Evolutionary conservation across 1,140 invertebrate genomes (phyloP).

Genomic region (Anastrepha obliqua): DNA sequence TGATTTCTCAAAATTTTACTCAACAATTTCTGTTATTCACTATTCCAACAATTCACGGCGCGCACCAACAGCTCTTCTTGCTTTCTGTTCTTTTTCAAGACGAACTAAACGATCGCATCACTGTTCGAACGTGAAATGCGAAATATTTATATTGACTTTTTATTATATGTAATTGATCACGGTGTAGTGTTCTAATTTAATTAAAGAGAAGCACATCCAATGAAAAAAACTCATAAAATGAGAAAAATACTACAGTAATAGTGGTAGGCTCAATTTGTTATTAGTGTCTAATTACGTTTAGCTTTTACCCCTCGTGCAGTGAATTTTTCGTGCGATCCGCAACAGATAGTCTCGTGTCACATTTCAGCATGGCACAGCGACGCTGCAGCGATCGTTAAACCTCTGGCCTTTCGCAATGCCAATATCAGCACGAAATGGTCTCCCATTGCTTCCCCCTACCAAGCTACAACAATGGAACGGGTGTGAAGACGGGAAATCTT

Average conservation of each 20-base stretch:
- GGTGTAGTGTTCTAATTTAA: slow-evolving; percentile 27
- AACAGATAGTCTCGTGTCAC: slow-evolving; percentile 11
- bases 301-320: not conserved
- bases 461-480: too few species aligned
- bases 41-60: not conserved
- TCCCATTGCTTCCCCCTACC: too few species aligned
- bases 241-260: not conserved
- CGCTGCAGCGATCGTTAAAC: slow-evolving; percentile 14
- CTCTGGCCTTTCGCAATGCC: not conserved
- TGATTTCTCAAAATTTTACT: too few species aligned
- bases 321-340: not conserved
- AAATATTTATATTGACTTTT: slow-evolving; percentile 6
- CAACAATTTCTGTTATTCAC: not conserved
- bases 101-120: not conserved
- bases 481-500: too few species aligned
- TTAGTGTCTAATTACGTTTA: not conserved
- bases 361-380: not conserved
- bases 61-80: not conserved
- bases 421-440: not conserved
- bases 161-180: slow-evolving; percentile 45
- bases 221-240: not conserved
- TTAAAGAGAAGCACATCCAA: not conserved
- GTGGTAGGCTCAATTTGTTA: not conserved
- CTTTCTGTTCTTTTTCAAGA: not conserved
- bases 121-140: slow-evolving; percentile 1